phyloP scores from a whole-genome alignment of 2,113 vertebrate genomes.

The Aegithalos caudatus region DNA sequence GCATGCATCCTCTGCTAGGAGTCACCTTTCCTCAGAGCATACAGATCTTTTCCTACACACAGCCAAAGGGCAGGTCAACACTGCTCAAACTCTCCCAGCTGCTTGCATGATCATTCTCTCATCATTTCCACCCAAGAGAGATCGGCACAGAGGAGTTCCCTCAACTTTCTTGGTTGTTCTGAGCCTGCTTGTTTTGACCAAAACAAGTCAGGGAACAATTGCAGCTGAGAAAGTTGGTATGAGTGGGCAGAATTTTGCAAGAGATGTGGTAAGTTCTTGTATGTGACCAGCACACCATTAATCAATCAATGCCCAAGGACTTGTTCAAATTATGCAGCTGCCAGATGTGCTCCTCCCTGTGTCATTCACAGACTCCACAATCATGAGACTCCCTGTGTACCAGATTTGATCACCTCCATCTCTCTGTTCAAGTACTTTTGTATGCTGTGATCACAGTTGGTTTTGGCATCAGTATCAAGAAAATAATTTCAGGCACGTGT shows the following conservation, averaged over 20 bases:
- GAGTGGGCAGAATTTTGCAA: not conserved
- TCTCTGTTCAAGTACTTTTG: not conserved
- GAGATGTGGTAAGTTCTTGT: not conserved
- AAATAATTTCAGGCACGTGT: not conserved
- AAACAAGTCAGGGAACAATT: not conserved
- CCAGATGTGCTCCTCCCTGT: not conserved
- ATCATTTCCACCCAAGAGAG: not conserved
- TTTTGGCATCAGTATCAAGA: not conserved
- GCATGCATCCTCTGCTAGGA: not conserved
- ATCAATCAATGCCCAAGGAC: not conserved
- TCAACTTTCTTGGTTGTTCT: not conserved
- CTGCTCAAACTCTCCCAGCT: not conserved
- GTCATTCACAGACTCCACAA: not conserved
- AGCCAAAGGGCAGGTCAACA: not conserved
- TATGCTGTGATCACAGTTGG: not conserved
- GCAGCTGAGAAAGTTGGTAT: not conserved
- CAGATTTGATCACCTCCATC: not conserved
- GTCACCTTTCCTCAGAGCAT: not conserved
- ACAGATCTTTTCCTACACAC: not conserved
- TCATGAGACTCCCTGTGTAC: not conserved
- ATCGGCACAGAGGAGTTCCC: not conserved
- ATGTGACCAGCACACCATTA: not conserved
- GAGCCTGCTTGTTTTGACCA: not conserved
- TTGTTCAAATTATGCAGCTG: not conserved
- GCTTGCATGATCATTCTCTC: not conserved